Evolutionary conservation across 1,140 invertebrate species (phyloP), one percentile per base, ranked within the genome.

Genomic region (Arion vulgaris): DNA sequence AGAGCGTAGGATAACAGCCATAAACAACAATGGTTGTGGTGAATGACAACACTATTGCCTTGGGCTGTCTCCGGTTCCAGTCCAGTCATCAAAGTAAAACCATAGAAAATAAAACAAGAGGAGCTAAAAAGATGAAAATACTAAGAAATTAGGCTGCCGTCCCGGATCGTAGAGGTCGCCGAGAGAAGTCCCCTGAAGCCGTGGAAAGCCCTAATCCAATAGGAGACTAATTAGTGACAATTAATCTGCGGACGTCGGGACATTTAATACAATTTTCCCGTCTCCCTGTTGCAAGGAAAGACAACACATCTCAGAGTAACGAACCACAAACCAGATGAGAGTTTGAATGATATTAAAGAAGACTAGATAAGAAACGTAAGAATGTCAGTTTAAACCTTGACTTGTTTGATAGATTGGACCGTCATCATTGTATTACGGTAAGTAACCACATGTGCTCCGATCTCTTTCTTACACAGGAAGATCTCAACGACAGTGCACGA

Each of bases 121-220:
- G 28, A 34, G 9, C 62, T 17, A 28, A 17, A 66, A 28, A 66
- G n/a, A 5, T 66, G 62, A 66, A 66, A 66, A 66, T 13, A 66
- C n/a, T 7, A 66, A 66, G n/a, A 66, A 66, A 66, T 66, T 66
- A 32, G 7, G 32, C 62, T 66, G 62, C n/a, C n/a, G n/a, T 66
- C 1, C 28, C 28, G 28, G 62, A 66, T 32, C 28, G 28, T 28
- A 66, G n/a, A 66, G 62, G 62, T 66, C 62, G 4, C 5, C 62
- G 62, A 1, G 2, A 66, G 62, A 66, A 7, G 4, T 66, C 5
- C 62, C 15, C 51, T 17, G 62, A 32, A 66, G 28, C 62, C 32
- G n/a, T 66, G 62, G 62, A 32, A 32, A 32, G 32, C n/a, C 28
- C 62, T 66, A 66, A 66, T 66, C 62, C 62, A 66, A 66, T 66